Conservation (phyloP, 2,888 invertebrate species). For the Apodemia duryi region DNA sequence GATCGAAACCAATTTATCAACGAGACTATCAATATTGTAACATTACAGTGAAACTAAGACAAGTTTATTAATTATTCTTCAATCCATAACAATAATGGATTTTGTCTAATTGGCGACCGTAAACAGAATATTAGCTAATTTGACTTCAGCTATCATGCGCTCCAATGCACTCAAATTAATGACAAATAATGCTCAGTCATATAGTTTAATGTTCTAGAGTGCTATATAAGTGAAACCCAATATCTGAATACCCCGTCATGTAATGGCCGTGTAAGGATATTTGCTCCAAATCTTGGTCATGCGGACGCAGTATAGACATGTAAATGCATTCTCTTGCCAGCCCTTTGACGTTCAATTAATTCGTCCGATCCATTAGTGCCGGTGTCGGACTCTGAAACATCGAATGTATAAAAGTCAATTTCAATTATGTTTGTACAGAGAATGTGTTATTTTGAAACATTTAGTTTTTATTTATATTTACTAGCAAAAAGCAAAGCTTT, state of each 20-base stretch:
- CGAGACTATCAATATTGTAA: too few relatives aligned
- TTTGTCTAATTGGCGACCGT: background rate
- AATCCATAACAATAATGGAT: background rate
- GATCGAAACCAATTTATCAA: too few relatives aligned
- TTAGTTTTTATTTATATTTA: too few relatives aligned
- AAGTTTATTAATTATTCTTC: too few relatives aligned
- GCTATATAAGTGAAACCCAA: background rate
- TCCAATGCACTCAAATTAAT: conserved; percentile 1
- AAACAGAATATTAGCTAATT: background rate
- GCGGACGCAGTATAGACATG: conserved; percentile 20
- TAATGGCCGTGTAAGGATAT: conserved; percentile 11
- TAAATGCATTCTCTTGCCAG: conserved; percentile 32
- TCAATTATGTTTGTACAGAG: background rate
- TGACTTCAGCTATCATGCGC: background rate
- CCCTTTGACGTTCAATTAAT: conserved; percentile 55
- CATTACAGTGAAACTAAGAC: too few relatives aligned
- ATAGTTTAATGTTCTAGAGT: background rate
- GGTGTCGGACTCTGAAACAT: conserved; percentile 1
- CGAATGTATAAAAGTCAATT: conserved; percentile 48
- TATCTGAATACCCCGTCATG: background rate
- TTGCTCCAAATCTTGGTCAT: conserved; percentile 17
- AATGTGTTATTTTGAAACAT: background rate
- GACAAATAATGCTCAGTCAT: background rate
- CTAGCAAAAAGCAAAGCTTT: too few relatives aligned
- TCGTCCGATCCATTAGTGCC: conserved; percentile 55